These are phyloP conservation scores for Pelobates cultripes DNA, from an alignment of 2,797 vertebrate genomes.

Conservation along the genomic window DNA sequence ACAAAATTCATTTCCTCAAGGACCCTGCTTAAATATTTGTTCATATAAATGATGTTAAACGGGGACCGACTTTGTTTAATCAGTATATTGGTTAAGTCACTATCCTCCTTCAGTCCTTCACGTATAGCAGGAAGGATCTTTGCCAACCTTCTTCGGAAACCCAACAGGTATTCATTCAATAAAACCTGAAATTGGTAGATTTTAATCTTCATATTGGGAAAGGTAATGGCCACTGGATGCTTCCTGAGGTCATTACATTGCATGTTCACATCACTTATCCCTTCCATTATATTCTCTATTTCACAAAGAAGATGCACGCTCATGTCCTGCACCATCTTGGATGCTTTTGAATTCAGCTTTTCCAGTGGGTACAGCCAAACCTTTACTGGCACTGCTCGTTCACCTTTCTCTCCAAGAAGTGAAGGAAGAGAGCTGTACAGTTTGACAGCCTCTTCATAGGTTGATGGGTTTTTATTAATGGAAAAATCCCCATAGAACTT, in stretches of 20 bases:
- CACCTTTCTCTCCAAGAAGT: conserved; percentile 23
- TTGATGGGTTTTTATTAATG: conserved; percentile 57
- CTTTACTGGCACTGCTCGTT: conserved; percentile 43
- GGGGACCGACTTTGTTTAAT: conserved; percentile 52
- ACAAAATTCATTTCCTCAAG: conserved; percentile 56
- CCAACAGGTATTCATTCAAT: conserved; percentile 42
- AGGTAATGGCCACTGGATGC: conserved; percentile 23
- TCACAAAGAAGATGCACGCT: conserved; percentile 42
- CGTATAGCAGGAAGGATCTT: conserved; percentile 59
- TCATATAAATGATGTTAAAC: conserved; percentile 56
- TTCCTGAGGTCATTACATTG: conserved; percentile 56
- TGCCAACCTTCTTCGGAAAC: conserved; percentile 53
- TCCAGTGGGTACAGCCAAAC: conserved; percentile 68
- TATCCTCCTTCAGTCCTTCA: conserved; percentile 57
- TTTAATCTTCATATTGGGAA: conserved; percentile 52
- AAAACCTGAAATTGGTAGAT: conserved; percentile 53
- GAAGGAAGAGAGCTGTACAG: conserved; percentile 25
- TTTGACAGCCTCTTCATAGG: conserved; percentile 54
- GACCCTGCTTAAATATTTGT: conserved; percentile 60
- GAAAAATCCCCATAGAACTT: conserved; percentile 39
- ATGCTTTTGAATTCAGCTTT: conserved; percentile 60
- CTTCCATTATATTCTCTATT: conserved; percentile 58
- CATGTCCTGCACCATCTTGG: conserved; percentile 60
- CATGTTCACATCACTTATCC: conserved; percentile 47
- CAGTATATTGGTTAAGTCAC: conserved; percentile 41